These are phyloP conservation scores for Eulemur rubriventer DNA, from an alignment of 2,797 vertebrate species.

Conservation along the genomic window DNA sequence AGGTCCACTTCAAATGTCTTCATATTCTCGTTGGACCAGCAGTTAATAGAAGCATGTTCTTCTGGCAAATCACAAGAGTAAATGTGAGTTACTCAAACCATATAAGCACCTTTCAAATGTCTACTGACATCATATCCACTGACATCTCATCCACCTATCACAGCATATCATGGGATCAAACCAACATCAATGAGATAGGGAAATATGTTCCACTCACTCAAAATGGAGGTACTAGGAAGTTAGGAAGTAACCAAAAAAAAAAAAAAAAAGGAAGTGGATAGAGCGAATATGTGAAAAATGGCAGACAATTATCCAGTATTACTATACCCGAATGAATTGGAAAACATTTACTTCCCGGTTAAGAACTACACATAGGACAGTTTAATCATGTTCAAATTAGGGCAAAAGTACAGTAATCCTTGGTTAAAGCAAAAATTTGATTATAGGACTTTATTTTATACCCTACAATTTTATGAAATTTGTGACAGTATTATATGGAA, in stretches of 20 bases:
- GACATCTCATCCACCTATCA: background rate
- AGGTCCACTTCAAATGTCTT: background rate
- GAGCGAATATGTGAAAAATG: background rate
- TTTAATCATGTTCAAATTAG: background rate
- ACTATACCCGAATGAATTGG: background rate
- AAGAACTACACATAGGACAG: background rate
- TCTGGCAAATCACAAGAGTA: background rate
- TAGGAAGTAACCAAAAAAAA: background rate
- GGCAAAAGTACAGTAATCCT: background rate
- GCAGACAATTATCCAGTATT: background rate
- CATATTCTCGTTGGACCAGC: background rate
- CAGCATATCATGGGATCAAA: background rate
- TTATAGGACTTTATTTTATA: background rate
- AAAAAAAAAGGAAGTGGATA: background rate
- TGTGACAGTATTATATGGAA: background rate
- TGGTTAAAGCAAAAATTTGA: background rate
- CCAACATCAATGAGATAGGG: rapidly evolving
- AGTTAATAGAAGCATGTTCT: background rate
- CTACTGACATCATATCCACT: background rate
- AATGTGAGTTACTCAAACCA: background rate
- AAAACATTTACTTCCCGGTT: background rate
- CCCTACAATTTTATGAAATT: background rate
- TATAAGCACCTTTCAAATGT: background rate
- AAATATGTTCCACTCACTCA: background rate
- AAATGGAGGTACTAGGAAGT: background rate